Evolutionary conservation across 2,888 invertebrate genomes (phyloP), one percentile per base, ranked within the genome.

Genomic region (Ectemnius lituratus): DNA sequence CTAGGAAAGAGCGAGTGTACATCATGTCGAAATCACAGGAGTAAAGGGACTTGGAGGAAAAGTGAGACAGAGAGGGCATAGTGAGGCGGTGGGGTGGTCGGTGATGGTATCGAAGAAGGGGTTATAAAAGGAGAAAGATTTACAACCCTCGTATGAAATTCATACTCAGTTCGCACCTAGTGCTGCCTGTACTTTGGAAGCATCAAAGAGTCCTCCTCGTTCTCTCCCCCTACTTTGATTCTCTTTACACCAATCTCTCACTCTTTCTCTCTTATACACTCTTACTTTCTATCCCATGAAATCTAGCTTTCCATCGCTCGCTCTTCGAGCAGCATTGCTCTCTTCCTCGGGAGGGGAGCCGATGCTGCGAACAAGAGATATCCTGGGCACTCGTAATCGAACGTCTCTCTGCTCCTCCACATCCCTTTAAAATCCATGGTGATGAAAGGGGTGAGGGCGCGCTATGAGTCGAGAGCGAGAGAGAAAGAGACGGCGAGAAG

Each of bases 141-240:
- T 82, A 76, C 84, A 84, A 84, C 86, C 87, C 86, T 84, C 84
- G 82, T 84, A 83, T 85, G 84, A 85, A 85, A 87, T 87, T 86
- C 88, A 86, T 86, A 85, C 83, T 82, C 81, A 86, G 84, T 87
- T 88, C 84, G 85, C 86, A 84, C 88, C 86, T 86, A 83, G 79
- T 77, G 65, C 75, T 76, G 75, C 78, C 82, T 78, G 78, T 79
- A 76, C 80, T 78, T 78, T 77, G 70, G 67, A 75, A 82, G 85
- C 86, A 82, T 87, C 86, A 87, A 88, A 88, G 86, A 75, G 75
- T 67, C 65, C 65, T 64, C 28, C 68, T 59, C 11, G 28, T 62
- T 73, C 65, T 61, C 70, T 70, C 66, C 66, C 62, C 57, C 73
- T 66, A 58, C 69, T 16, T 62, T 65, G 27, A 59, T 28, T 59